Evolutionary conservation across 2,888 invertebrate species (phyloP), one percentile per base, ranked within the genome.

Genomic region (Caradrina kadenii): DNA sequence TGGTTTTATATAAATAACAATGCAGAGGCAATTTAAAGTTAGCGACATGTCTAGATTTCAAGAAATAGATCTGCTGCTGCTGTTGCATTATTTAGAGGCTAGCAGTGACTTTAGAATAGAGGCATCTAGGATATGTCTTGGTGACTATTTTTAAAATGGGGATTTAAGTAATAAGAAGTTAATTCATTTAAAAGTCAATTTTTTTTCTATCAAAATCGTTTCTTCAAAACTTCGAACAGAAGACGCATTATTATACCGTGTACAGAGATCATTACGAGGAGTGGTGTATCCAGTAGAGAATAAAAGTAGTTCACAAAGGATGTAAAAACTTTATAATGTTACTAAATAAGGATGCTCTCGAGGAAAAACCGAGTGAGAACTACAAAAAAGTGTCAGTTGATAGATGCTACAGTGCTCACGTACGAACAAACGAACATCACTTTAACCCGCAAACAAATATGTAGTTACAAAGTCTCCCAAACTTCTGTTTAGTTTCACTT

Each of bases 401-500:
- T 80, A 39, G 56, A 76, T 50, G 17, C 31, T 19, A 45, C 56
- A 58, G 45, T 39, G 54, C 66, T 67, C 55, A 19, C 73, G 50
- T 54, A 59, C 19, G n/a, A 39, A 55, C 50, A 60, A 62, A 49
- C 58, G 56, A 58, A 78, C 69, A 72, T 60, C 64, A 53, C 73
- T 64, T 56, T 54, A 64, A 67, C 63, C 53, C 26, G 8, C 42
- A 71, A 71, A 71, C 65, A 72, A 71, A 82, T 67, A 73, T 64
- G 48, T 68, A 63, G 63, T 76, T 56, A 72, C 59, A 69, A 75
- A 80, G 69, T 77, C 56, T 35, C 58, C 62, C 60, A 75, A 79
- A 88, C 81, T 87, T 87, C 80, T 75, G 79, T 87, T 66, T 83
- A 76, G 84, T 87, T 88, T 75, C 81, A 85, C 87, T 90, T 88